Evolutionary conservation across 64 coral and sea anemone genomes (phyloP).

Genomic region (Pocillopora damicornis): DNA sequence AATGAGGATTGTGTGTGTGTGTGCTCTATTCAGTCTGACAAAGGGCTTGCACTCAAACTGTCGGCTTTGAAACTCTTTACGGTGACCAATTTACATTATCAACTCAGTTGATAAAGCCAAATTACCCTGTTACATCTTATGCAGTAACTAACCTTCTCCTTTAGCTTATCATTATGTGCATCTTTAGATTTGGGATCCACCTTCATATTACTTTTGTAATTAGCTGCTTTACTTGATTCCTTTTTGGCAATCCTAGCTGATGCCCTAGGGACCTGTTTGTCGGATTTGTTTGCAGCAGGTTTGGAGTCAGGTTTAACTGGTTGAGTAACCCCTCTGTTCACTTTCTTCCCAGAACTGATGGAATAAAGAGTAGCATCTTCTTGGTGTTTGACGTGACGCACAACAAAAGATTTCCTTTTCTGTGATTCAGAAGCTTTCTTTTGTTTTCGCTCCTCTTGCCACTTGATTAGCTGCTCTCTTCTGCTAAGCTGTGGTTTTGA

Average conservation of each 20-base stretch:
- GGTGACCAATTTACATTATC: no score
- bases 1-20: no score
- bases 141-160: not conserved
- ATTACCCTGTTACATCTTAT: no score
- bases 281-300: not conserved
- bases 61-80: no score
- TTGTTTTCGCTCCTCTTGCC: constrained; percentile 50
- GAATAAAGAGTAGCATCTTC: constrained; percentile 18
- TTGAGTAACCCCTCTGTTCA: constrained; percentile 11
- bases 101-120: no score
- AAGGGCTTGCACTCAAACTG: no score
- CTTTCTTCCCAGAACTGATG: constrained; percentile 31
- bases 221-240: not conserved
- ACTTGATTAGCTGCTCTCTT: constrained; percentile 46
- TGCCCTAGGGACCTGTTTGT: constrained; percentile 44
- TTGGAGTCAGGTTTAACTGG: not conserved
- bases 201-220: constrained; percentile 2
- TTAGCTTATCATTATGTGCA: not conserved
- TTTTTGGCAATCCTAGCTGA: constrained; percentile 66
- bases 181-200: constrained; percentile 3
- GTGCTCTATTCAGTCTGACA: no score
- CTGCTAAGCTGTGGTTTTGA: constrained; percentile 23
- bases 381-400: constrained; percentile 30
- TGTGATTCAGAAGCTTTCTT: constrained; percentile 27
- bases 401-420: constrained; percentile 42